Percentiles rank a stretch among this genome's conserved stretches.
Conservation (phyloP, 2,888 invertebrate species). For the Sicus ferrugineus region DNA sequence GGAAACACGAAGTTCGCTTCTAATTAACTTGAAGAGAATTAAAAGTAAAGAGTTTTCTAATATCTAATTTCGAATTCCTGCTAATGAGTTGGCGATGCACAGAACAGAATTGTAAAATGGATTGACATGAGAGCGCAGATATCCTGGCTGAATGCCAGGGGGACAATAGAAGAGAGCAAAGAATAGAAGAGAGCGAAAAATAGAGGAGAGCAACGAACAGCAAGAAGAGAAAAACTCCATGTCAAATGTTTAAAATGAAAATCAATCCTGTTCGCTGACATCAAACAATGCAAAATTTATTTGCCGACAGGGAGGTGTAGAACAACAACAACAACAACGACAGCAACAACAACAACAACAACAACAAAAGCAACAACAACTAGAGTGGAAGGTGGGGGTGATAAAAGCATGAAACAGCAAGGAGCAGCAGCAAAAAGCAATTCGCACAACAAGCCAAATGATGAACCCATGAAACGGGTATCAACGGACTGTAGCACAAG, state of each 20-base stretch:
- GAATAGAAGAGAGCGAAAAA: background rate
- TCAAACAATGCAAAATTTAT: constrained; percentile 45
- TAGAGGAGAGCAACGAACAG: background rate
- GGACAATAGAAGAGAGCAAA: background rate
- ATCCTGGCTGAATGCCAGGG: background rate
- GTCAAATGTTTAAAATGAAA: constrained; percentile 32
- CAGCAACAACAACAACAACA: constrained; percentile 7
- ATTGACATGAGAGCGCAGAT: background rate
- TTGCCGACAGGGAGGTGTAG: constrained; percentile 26
- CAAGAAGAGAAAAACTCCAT: background rate
- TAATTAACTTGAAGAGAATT: no score
- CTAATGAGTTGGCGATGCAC: background rate
- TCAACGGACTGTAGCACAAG: background rate
- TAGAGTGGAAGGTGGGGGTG: no score
- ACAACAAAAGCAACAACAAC: background rate
- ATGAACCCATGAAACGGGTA: background rate
- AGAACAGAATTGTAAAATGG: background rate
- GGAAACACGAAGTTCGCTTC: no score
- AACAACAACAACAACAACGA: background rate
- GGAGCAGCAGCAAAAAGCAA: background rate
- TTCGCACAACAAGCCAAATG: constrained; percentile 20
- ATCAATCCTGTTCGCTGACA: constrained; percentile 40
- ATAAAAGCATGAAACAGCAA: no score
- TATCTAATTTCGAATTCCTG: background rate
- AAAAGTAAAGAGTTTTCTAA: no score